phyloP scores from a whole-genome alignment of 2,888 invertebrate genomes.

The Archips xylosteana region DNA sequence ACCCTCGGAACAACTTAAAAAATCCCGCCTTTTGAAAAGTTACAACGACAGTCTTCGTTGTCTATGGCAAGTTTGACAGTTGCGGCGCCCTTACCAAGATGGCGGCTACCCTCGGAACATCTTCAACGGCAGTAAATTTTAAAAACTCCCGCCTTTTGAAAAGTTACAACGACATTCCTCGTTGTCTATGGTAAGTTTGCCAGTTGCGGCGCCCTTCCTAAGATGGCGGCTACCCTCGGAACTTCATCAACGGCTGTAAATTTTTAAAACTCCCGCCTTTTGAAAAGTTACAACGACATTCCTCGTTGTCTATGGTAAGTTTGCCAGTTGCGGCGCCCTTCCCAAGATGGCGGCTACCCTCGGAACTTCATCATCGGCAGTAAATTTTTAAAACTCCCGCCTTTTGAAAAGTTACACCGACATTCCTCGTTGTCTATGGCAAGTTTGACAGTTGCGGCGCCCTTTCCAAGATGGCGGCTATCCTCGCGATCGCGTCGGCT shows the following conservation, averaged over 20 bases:
- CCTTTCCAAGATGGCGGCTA: conserved; percentile 60
- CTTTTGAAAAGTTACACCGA: background rate
- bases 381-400: conserved; percentile 49
- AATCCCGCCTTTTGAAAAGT: too few species aligned
- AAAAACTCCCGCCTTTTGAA: too few species aligned
- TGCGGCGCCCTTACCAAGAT: too few species aligned
- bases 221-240: conserved; percentile 58
- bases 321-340: conserved; percentile 48
- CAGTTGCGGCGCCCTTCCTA: conserved; percentile 57
- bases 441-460: conserved; percentile 48
- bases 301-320: background rate
- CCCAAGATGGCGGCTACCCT: conserved; percentile 68
- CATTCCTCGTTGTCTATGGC: background rate
- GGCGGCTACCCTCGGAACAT: too few species aligned
- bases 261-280: too few species aligned
- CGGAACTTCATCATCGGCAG: too few species aligned
- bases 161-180: too few species aligned
- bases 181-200: background rate
- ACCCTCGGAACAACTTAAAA: conserved; percentile 62
- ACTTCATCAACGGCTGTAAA: too few species aligned
- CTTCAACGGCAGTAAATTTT: too few species aligned
- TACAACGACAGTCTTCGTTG: too few species aligned
- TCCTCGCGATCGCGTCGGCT: conserved; percentile 65
- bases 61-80: too few species aligned
- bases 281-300: too few species aligned